Evolutionary conservation across 2,888 invertebrate genomes (phyloP), one percentile per base, ranked within the genome.

Genomic region (Ecliptopera silaceata): DNA sequence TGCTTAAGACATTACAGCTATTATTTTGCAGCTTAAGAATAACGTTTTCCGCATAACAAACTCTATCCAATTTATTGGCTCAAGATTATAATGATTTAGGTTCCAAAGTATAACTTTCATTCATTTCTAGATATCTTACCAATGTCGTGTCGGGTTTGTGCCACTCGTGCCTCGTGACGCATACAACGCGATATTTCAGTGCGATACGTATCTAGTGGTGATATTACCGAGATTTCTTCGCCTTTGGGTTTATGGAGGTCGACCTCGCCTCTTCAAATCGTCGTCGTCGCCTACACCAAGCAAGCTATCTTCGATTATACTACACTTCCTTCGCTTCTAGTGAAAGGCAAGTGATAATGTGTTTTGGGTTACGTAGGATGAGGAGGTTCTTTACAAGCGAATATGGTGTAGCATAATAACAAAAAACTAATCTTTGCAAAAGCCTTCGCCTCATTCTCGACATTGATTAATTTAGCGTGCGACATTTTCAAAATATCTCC

Each of bases 161-260:
- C 43, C 53, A 39, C 42, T 63, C 36, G 36, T 15, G 36, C 2
- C 18, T 22, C 44, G 45, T 56, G 57, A 56, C 49, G 63, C 62
- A 56, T 48, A 54, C 53, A 59, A 36, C 48, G 52, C 47, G 45
- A 68, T 66, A 67, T 65, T 68, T 64, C 58, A 66, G 57, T 38
- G 34, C 56, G 65, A 68, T 69, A 67, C 67, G 59, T 59, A 63
- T 67, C 63, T 65, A 55, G 34, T 53, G 51, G 60, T 54, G 65
- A 67, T 63, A 65, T 64, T 61, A 54, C 62, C 44, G 48, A 60
- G 62, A 46, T 61, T 65, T 64, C 64, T 54, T 59, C 63, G 61
- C 59, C 48, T 44, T 54, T 51, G 56, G 57, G 43, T 63, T 61
- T 63, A 56, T 57, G 51, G 53, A 61, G 48, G 58, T 41, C 50